A percentile compares a stretch with the other conserved stretches of the same genome.
phyloP scores from a whole-genome alignment of 1,140 invertebrate genomes.

The Solenopsis invicta region DNA sequence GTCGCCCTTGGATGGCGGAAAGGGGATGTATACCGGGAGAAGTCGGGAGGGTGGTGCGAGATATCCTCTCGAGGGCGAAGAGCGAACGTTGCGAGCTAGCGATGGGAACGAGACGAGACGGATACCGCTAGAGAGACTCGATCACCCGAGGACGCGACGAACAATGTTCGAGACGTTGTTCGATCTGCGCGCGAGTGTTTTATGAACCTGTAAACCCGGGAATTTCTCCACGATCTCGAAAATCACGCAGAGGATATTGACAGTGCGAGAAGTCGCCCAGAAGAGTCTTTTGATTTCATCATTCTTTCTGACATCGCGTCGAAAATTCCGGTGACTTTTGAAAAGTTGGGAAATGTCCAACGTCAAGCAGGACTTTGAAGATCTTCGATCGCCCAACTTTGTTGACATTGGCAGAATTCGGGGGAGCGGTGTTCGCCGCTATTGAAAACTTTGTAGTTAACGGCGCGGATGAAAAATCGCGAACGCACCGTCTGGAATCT shows the following conservation, averaged over 20 bases:
- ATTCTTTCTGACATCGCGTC: slow-evolving; percentile 8
- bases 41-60: slow-evolving; percentile 48
- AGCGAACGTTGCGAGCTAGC: slow-evolving; percentile 46
- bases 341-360: slow-evolving; percentile 53
- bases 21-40: slow-evolving; percentile 30
- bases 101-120: slow-evolving; percentile 46
- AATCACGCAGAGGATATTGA: neutral
- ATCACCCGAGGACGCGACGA: slow-evolving; percentile 1
- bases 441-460: slow-evolving; percentile 60
- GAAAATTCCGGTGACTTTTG: slow-evolving; percentile 48
- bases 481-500: slow-evolving; percentile 43
- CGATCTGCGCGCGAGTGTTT: slow-evolving; percentile 22
- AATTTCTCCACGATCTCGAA: slow-evolving; percentile 34
- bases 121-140: neutral
- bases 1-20: slow-evolving; percentile 60
- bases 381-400: slow-evolving; percentile 55
- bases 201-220: slow-evolving; percentile 15
- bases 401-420: slow-evolving; percentile 57
- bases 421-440: slow-evolving; percentile 15
- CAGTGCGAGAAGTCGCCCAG: neutral
- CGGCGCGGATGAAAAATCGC: slow-evolving; percentile 56
- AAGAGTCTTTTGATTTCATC: slow-evolving; percentile 48
- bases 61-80: slow-evolving; percentile 59
- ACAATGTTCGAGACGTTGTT: slow-evolving; percentile 10
- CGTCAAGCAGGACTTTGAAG: slow-evolving; percentile 48